phyloP scores from a whole-genome alignment of 2,888 invertebrate genomes.

The Sialis fuliginosa region DNA sequence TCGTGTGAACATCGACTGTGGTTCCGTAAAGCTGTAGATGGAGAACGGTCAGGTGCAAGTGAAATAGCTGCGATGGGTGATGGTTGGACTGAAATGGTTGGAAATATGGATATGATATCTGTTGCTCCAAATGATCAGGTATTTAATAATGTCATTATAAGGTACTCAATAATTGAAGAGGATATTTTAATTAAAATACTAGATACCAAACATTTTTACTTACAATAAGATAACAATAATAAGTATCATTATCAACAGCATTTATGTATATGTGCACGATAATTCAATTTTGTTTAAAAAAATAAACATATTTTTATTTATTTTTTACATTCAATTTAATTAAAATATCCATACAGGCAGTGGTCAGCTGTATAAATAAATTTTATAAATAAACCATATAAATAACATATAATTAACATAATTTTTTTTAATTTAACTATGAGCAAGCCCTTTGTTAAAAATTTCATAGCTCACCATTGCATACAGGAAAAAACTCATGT shows the following conservation, averaged over 20 bases:
- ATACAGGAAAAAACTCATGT: too few relatives aligned
- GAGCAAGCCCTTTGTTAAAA: too few relatives aligned
- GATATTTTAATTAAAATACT: neutral
- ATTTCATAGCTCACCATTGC: too few relatives aligned
- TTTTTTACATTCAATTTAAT: neutral
- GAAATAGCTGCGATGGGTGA: conserved; percentile 63
- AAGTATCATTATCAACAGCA: neutral
- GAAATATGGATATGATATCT: conserved; percentile 65
- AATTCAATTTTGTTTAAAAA: too few relatives aligned
- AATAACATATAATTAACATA: too few relatives aligned
- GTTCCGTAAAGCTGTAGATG: conserved; percentile 65
- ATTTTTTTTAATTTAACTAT: too few relatives aligned
- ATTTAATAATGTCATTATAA: neutral
- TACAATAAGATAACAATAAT: neutral
- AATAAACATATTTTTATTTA: neutral
- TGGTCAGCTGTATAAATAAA: too few relatives aligned
- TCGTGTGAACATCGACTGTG: conserved; percentile 71
- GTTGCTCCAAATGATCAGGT: conserved; percentile 73
- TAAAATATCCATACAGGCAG: too few relatives aligned
- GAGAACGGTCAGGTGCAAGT: conserved; percentile 49
- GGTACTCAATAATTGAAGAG: neutral
- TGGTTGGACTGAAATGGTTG: conserved; percentile 83
- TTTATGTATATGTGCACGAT: too few relatives aligned
- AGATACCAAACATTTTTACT: neutral
- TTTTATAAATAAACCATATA: too few relatives aligned